phyloP scores from a whole-genome alignment of 2,797 vertebrate genomes.

The Bovichtus variegatus region DNA sequence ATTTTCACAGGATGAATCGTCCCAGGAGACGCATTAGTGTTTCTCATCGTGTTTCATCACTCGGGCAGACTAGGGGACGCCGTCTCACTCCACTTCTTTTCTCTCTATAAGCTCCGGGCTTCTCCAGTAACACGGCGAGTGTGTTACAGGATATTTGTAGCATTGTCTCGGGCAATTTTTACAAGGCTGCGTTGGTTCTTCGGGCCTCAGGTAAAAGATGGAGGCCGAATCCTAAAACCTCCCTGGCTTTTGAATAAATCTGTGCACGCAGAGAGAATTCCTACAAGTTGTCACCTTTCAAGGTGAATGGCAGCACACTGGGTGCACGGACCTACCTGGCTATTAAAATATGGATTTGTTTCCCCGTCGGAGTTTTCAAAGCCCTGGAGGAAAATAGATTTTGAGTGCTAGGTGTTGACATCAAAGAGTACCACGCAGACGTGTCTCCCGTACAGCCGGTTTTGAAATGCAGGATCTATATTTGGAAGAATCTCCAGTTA shows the following conservation, averaged over 20 bases:
- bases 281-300: slow-evolving; percentile 6
- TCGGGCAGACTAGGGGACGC: slow-evolving; percentile 46
- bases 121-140: slow-evolving; percentile 28
- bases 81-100: slow-evolving; percentile 19
- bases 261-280: background rate
- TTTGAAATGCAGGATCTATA: slow-evolving; percentile 68
- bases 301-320: background rate
- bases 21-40: slow-evolving; percentile 23
- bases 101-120: slow-evolving; percentile 30
- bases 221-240: slow-evolving; percentile 12
- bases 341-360: slow-evolving; percentile 52
- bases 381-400: slow-evolving; percentile 52
- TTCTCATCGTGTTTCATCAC: slow-evolving; percentile 31
- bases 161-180: slow-evolving; percentile 35
- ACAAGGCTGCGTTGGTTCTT: slow-evolving; percentile 20
- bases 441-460: slow-evolving; percentile 36
- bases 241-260: slow-evolving; percentile 11
- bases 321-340: background rate
- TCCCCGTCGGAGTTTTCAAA: slow-evolving; percentile 44
- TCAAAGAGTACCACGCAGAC: slow-evolving; percentile 62
- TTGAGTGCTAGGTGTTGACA: slow-evolving; percentile 65
- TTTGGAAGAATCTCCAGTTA: slow-evolving; percentile 73
- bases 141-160: slow-evolving; percentile 54
- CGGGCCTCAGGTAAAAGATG: slow-evolving; percentile 20
- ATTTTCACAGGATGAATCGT: slow-evolving; percentile 17